These are phyloP conservation scores for Sebastes oblongus DNA, from an alignment of 2,797 vertebrate genomes.

Conservation along the genomic window DNA sequence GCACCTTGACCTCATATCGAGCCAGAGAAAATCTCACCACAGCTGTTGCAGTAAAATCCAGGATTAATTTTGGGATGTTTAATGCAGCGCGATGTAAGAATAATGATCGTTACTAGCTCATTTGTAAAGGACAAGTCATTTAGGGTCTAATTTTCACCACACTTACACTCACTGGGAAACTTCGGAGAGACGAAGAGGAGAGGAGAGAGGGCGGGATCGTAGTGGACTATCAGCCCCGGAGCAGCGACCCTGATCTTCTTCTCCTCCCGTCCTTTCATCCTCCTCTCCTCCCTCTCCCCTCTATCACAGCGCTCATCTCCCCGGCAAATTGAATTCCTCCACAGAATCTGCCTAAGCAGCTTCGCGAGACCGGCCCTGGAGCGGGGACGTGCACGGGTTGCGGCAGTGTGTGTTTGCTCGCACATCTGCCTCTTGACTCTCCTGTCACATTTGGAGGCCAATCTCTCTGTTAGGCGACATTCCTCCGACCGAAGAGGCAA, in stretches of 20 bases:
- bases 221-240: slow-evolving; percentile 38
- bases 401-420: slow-evolving; percentile 15
- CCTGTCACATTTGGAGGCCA: slow-evolving; percentile 52
- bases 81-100: slow-evolving; percentile 42
- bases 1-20: slow-evolving; percentile 17
- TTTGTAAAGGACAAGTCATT: slow-evolving; percentile 56
- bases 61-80: slow-evolving; percentile 43
- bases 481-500: slow-evolving; percentile 15
- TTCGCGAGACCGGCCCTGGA: slow-evolving; percentile 11
- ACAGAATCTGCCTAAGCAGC: slow-evolving; percentile 66
- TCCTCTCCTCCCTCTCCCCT: slow-evolving; percentile 34
- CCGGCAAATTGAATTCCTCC: slow-evolving; percentile 71
- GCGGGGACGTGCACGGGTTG: background rate
- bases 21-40: slow-evolving; percentile 18
- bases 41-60: slow-evolving; percentile 25
- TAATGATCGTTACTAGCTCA: slow-evolving; percentile 35
- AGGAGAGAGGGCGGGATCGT: slow-evolving; percentile 21
- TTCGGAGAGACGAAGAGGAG: slow-evolving; percentile 2
- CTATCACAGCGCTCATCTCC: slow-evolving; percentile 61
- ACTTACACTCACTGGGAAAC: slow-evolving; percentile 10
- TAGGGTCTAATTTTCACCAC: slow-evolving; percentile 30
- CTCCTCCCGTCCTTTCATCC: slow-evolving; percentile 53
- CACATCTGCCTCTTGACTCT: slow-evolving; percentile 26
- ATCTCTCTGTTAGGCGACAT: slow-evolving; percentile 40
- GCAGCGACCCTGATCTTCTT: slow-evolving; percentile 42